Base-by-base conservation (phyloP, 2,113 vertebrate species). In the Oncorhynchus gorbuscha region DNA sequence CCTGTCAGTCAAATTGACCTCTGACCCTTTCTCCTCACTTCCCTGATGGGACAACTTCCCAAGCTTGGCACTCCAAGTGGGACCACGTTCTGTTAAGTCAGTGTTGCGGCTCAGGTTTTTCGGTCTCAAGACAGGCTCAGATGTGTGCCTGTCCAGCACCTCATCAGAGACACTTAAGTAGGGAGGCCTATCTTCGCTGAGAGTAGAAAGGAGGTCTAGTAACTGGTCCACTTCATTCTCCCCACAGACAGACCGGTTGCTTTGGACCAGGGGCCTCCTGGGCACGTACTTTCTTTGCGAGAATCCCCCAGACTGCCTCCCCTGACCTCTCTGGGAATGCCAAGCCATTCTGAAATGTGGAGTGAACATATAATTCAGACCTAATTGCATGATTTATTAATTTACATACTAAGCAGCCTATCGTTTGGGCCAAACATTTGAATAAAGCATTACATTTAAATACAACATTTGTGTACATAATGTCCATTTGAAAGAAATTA, bases 181-280 rank as follows among this genome's bases (percentile, higher is more conserved):
- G 5, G 66, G 20, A 9, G 45, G 58, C 58, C 76, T 73, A 20
- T 62, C 77, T 6, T 67, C 30, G 13, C 18, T 20, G 45, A 64
- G 62, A 4, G 30, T 12, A 22, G 71, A 74, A n/a, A 76, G 71
- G 16, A 70, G 51, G n/a, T 71, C 78, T 22, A 76, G 20, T 8
- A 76, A 24, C 28, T 79, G 70, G 49, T 76, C 66, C 3, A 69
- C 65, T 2, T 45, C 51, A 39, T 78, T 59, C 32, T 79, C 73
- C 22, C 30, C 64, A 39, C 35, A 58, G n/a, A 20, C 6, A 14
- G 51, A 28, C 55, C 74, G 66, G 71, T 71, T 79, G 30, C 71
- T 69, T 39, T 76, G 74, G 28, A 66, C 32, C 66, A 69, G 11
- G 26, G 55, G n/a, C 30, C 26, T 26, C 8, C 39, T 22, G 48